phyloP scores from a whole-genome alignment of 2,888 invertebrate species.

The Heterodera filipjevi region DNA sequence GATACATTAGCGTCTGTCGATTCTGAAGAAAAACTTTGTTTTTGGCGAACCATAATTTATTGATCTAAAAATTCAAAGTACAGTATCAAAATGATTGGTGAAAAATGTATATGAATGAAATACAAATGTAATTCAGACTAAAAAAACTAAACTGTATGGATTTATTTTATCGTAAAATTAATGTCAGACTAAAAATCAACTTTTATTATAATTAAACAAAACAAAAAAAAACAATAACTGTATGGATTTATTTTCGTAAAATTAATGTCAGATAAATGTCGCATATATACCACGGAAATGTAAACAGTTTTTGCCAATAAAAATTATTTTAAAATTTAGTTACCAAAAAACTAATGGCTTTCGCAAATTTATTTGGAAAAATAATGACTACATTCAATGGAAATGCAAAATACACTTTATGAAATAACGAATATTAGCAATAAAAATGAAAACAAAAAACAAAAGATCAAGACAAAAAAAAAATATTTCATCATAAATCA shows the following conservation, averaged over 20 bases:
- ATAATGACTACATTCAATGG: too few species aligned
- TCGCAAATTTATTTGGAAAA: too few species aligned
- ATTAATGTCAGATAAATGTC: too few species aligned
- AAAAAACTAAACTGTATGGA: neutral
- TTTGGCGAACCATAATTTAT: neutral
- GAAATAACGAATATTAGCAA: neutral
- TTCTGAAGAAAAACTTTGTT: neutral
- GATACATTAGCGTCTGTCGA: neutral
- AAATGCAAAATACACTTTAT: neutral
- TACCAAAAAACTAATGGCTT: too few species aligned
- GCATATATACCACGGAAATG: too few species aligned
- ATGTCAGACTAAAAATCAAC: too few species aligned
- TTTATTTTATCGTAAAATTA: too few species aligned
- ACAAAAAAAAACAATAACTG: too few species aligned
- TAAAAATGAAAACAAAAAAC: neutral
- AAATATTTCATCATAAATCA: neutral
- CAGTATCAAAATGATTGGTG: neutral
- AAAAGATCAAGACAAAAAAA: neutral
- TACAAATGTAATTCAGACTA: neutral
- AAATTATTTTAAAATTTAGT: too few species aligned
- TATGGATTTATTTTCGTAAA: too few species aligned
- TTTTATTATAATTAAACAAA: too few species aligned
- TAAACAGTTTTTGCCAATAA: too few species aligned
- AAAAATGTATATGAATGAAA: neutral
- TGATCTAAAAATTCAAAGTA: neutral